These are phyloP conservation scores for Saxicola maurus DNA, from an alignment of 2,797 vertebrate genomes.

Conservation along the genomic window DNA sequence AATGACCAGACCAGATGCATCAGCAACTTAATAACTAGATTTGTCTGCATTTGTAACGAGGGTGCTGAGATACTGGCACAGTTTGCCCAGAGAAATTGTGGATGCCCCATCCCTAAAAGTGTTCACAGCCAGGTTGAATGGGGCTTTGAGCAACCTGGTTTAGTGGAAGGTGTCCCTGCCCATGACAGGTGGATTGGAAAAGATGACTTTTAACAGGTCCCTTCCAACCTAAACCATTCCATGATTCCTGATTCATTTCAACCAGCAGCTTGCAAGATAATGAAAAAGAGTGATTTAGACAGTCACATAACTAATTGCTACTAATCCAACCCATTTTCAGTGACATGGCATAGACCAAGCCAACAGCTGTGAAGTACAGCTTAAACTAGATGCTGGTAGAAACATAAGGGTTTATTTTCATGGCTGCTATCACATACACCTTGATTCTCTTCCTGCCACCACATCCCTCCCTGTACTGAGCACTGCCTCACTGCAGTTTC, in stretches of 20 bases:
- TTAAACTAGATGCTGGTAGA: not conserved
- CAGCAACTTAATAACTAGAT: not conserved
- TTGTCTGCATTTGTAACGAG: not conserved
- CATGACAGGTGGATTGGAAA: not conserved
- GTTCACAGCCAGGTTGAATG: not conserved
- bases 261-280: not conserved
- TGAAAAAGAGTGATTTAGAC: not conserved
- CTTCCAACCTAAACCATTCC: not conserved
- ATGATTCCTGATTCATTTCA: not conserved
- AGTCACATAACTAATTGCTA: not conserved
- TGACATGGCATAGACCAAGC: not conserved
- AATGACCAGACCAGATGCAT: not conserved
- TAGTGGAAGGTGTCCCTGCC: not conserved
- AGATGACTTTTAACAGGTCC: not conserved
- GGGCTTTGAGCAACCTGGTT: not conserved
- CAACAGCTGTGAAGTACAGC: not conserved
- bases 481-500: not conserved
- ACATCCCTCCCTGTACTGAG: not conserved
- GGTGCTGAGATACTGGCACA: not conserved
- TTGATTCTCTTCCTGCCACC: not conserved
- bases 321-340: not conserved
- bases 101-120: not conserved
- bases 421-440: accelerated
- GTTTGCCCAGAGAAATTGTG: not conserved
- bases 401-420: not conserved